Percentiles rank a stretch among this genome's conserved stretches.
Conservation (phyloP, 1,140 invertebrate species). For the Drosophila lacertosa region DNA sequence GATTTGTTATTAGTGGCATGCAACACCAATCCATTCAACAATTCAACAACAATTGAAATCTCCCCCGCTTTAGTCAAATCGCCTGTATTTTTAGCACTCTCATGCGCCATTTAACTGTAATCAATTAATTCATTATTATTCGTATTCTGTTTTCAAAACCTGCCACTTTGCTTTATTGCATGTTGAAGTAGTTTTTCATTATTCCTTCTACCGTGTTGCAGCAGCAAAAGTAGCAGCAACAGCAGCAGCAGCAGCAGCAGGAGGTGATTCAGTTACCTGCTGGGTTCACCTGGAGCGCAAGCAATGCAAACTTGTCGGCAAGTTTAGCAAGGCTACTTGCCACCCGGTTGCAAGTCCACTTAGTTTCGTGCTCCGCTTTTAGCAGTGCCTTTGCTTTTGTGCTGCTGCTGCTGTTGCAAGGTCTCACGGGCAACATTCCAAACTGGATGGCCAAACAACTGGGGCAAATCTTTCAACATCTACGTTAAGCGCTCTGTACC, state of each 20-base stretch:
- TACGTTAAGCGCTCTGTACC: slow-evolving; percentile 20
- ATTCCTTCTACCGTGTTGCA: slow-evolving; percentile 69
- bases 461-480: slow-evolving; percentile 58
- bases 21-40: too few species aligned
- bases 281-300: slow-evolving; percentile 13
- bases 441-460: slow-evolving; percentile 65
- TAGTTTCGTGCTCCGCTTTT: slow-evolving; percentile 38
- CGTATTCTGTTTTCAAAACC: slow-evolving; percentile 69
- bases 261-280: slow-evolving; percentile 1
- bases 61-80: too few species aligned
- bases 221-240: slow-evolving; percentile 6
- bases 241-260: not conserved
- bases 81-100: slow-evolving; percentile 8
- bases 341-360: slow-evolving; percentile 42
- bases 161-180: slow-evolving; percentile 79
- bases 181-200: slow-evolving; percentile 77
- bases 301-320: slow-evolving; percentile 69
- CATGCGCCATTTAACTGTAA: slow-evolving; percentile 73
- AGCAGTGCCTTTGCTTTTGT: slow-evolving; percentile 12
- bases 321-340: slow-evolving; percentile 66
- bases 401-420: too few species aligned
- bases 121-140: slow-evolving; percentile 81
- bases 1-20: slow-evolving; percentile 37
- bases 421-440: slow-evolving; percentile 68
- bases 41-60: too few species aligned